Evolutionary conservation across 1,140 invertebrate genomes (phyloP), one percentile per base, ranked within the genome.

Genomic region (Zaprionus camerounensis): DNA sequence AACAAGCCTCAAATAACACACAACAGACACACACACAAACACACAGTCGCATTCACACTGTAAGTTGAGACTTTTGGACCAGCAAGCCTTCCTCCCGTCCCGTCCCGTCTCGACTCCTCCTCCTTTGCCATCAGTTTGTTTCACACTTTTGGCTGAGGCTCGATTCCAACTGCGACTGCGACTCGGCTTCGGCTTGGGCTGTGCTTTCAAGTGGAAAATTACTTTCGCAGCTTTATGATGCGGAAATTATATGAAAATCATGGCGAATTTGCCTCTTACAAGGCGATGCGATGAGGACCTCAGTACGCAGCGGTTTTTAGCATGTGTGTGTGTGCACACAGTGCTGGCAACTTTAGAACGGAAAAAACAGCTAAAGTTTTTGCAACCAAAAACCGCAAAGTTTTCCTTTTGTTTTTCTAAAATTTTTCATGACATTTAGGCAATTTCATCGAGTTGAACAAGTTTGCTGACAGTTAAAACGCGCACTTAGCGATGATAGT

Each of bases 191-290:
- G 26, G 36, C 49, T 86, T 72, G 77, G 80, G 76, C 63, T 86
- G 84, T 90, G 84, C 84, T 88, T 92, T 92, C 91, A 86, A 92
- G 91, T 92, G 87, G 91, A 92, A 92, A 92, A 92, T 92, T 92
- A 92, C 91, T 92, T 92, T 92, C 84, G 82, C 91, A 92, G 91
- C 84, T 92, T 92, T 92, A 92, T 92, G 91, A 92, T 92, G 91
- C 91, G 91, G 91, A 92, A 92, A 92, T 92, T 92, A 92, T 92
- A 92, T 92, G 91, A 92, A 92, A 92, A 92, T 88, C 84, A 88
- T 88, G 84, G 84, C 84, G 84, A 88, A 88, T 88, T 88, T 88
- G 81, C 84, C 81, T 71, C 68, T 88, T 88, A 74, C 84, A 88
- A 87, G 83, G 81, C 80, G 83, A 55, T 56, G 58, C 46, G 51